Evolutionary conservation across 2,113 vertebrate genomes (phyloP), one percentile per base, ranked within the genome.

Genomic region (Strix uralensis): DNA sequence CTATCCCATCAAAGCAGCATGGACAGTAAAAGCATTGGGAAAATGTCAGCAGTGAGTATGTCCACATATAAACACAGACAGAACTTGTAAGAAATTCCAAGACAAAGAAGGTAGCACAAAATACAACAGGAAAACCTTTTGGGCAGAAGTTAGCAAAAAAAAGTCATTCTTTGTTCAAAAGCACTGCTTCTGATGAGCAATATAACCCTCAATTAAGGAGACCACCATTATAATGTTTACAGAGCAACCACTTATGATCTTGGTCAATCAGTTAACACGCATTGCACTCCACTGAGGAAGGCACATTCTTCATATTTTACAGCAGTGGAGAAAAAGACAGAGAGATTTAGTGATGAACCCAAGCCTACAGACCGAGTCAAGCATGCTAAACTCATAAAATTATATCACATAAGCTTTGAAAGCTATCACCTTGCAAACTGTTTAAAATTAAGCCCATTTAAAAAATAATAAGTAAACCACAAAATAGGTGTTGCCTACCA

Each of bases 101-200:
- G 22, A 54, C 22, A 59, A 67, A 42, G 4, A 55, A 67, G 13
- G 32, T 7, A 49, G 32, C 51, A 61, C 10, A 29, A 71, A 86
- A 73, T 7, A 38, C 0, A 0, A n/a, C n/a, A 49, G 11, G 29
- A 57, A 66, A 44, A 62, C 5, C 15, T 67, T 75, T 12, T 1
- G 23, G 22, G 22, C 32, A 79, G 52, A 85, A 74, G 16, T 13
- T 23, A 10, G 14, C 3, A 11, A 7, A 1, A 3, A 52, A 15
- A 19, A 47, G 8, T 5, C 34, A 77, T 25, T 75, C 25, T 36
- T 57, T n/a, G 13, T 58, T 71, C 42, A 47, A 15, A 90, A 88
- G 54, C 14, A 11, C 47, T 82, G 15, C 52, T 57, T 32, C 27
- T 38, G 36, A 34, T 57, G 18, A 66, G 49, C 54, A 69, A 27